These are phyloP conservation scores for Diadophis punctatus DNA, from an alignment of 2,113 vertebrate species.

Conservation along the genomic window DNA sequence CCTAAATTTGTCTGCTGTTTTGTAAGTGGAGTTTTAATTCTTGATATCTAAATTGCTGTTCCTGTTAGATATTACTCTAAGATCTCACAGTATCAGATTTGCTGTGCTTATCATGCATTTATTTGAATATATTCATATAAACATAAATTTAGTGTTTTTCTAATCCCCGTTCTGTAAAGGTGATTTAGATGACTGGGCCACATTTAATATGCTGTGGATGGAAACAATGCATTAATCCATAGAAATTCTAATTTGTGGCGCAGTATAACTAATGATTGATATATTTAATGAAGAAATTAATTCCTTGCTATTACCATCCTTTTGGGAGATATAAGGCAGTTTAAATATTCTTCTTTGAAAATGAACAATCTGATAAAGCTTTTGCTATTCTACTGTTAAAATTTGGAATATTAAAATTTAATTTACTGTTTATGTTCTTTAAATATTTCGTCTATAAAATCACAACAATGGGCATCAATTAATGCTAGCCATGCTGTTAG, in stretches of 20 bases:
- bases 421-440: not conserved
- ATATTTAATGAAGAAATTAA: not conserved
- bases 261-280: not conserved
- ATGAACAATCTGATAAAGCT: not conserved
- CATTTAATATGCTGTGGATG: not conserved
- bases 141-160: not conserved
- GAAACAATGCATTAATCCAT: not conserved
- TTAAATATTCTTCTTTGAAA: not conserved
- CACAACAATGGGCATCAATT: slow-evolving; percentile 5
- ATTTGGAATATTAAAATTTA: not conserved
- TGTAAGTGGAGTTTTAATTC: not conserved
- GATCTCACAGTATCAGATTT: not conserved
- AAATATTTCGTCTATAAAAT: not conserved
- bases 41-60: not conserved
- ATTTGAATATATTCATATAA: not conserved
- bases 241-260: not conserved
- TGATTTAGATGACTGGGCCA: not conserved
- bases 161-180: not conserved
- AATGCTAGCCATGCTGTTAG: not conserved
- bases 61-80: not conserved
- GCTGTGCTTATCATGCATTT: not conserved
- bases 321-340: not conserved
- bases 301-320: not conserved
- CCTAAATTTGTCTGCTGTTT: not conserved
- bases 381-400: not conserved